These are phyloP conservation scores for Hypercompe scribonia DNA, from an alignment of 2,888 invertebrate species.

Conservation along the genomic window DNA sequence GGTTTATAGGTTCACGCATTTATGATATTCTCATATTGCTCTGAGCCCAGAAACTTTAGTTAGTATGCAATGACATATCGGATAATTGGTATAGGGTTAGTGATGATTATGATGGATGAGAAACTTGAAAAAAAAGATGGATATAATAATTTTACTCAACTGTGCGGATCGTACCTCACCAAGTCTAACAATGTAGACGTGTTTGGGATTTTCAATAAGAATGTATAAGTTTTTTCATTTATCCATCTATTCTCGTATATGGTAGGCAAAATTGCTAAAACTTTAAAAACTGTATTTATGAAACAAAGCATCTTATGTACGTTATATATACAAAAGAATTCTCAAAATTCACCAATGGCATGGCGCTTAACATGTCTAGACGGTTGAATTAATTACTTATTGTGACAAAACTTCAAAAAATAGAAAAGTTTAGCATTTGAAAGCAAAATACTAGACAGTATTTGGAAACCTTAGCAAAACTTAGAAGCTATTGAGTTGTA, in stretches of 20 bases:
- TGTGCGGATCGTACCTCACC: neutral
- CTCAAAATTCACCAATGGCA: neutral
- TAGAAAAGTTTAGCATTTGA: neutral
- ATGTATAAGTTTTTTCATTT: neutral
- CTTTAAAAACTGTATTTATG: neutral
- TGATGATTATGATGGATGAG: neutral
- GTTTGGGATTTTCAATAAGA: neutral
- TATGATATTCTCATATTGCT: too few relatives aligned
- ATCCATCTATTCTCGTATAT: neutral
- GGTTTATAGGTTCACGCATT: too few relatives aligned
- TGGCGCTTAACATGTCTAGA: neutral
- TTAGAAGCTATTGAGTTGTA: slow-evolving; percentile 13
- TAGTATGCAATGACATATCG: too few relatives aligned
- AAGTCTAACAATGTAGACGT: neutral
- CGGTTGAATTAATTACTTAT: neutral
- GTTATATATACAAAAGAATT: neutral
- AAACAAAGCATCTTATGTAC: neutral
- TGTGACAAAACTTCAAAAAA: neutral
- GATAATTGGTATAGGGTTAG: too few relatives aligned
- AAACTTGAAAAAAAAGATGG: neutral
- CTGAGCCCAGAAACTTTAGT: too few relatives aligned
- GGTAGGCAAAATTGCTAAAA: neutral
- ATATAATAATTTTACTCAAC: neutral
- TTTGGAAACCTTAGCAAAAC: neutral
- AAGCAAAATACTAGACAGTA: neutral